Evolutionary conservation across 1,140 invertebrate species (phyloP).

Genomic region (Metopolophium dirhodum): DNA sequence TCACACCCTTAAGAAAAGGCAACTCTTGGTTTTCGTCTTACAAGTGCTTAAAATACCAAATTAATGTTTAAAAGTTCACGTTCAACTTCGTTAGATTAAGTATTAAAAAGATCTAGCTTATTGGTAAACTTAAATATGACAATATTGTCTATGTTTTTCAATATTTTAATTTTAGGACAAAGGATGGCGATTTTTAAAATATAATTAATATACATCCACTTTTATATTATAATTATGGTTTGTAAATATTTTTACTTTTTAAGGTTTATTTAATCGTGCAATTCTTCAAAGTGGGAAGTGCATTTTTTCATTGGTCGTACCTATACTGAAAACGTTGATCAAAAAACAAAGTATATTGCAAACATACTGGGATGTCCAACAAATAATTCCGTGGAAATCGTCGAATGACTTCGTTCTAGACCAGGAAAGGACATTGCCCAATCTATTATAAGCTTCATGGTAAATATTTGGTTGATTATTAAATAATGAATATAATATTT

Average conservation of each 20-base stretch:
- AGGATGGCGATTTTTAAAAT: too few species aligned
- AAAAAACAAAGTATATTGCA: conserved; percentile 74
- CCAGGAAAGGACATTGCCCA: conserved; percentile 68
- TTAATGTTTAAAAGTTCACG: too few species aligned
- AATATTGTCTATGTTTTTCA: too few species aligned
- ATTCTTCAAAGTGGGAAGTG: conserved; percentile 69
- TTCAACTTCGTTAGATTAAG: too few species aligned
- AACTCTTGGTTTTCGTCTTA: too few species aligned
- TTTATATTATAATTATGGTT: too few species aligned
- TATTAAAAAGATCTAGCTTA: too few species aligned
- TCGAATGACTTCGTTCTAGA: conserved; percentile 73
- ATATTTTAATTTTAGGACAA: too few species aligned
- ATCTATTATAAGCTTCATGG: conserved; percentile 64
- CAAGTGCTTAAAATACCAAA: too few species aligned
- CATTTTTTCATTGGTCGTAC: conserved; percentile 74
- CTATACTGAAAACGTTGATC: conserved; percentile 70
- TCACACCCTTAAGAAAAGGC: too few species aligned
- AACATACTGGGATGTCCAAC: conserved; percentile 73
- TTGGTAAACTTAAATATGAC: too few species aligned
- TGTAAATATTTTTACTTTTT: background rate
- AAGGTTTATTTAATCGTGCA: conserved; percentile 57
- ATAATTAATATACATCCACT: too few species aligned
- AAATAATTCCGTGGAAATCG: conserved; percentile 67
- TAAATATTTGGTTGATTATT: conserved; percentile 58
- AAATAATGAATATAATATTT: background rate